Evolutionary conservation across 1,140 invertebrate genomes (phyloP).

Genomic region (Hermatobates lingyangjiaoensis): DNA sequence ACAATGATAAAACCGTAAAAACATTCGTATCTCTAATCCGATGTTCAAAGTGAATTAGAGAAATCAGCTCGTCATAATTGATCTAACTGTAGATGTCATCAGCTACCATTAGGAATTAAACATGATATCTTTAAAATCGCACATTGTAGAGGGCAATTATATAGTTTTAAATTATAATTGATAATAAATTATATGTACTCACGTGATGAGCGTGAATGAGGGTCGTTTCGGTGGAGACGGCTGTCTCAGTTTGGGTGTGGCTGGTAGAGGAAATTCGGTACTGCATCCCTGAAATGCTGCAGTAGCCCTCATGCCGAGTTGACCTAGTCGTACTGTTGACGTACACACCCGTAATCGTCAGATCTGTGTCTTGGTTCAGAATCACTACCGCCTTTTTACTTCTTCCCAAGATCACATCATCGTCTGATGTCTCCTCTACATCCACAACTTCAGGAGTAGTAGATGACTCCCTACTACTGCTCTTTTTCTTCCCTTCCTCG

Average conservation of each 20-base stretch:
- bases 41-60: too few species aligned
- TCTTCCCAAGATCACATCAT: slow-evolving; percentile 13
- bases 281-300: slow-evolving; percentile 62
- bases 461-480: slow-evolving; percentile 5
- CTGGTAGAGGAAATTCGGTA: slow-evolving; percentile 56
- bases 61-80: too few species aligned
- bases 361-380: slow-evolving; percentile 63
- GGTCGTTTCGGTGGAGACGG: slow-evolving; percentile 44
- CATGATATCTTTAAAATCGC: too few species aligned
- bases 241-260: slow-evolving; percentile 57
- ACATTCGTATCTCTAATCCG: too few species aligned
- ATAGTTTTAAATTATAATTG: too few species aligned
- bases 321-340: slow-evolving; percentile 48
- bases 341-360: slow-evolving; percentile 66
- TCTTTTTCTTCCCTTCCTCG: slow-evolving; percentile 15
- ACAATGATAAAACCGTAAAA: too few species aligned
- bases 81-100: too few species aligned
- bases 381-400: slow-evolving; percentile 41
- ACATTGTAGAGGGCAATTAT: too few species aligned
- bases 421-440: slow-evolving; percentile 12
- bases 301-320: slow-evolving; percentile 60
- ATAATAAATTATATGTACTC: too few species aligned
- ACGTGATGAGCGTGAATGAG: slow-evolving; percentile 17
- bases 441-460: slow-evolving; percentile 9
- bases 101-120: too few species aligned